Base-by-base conservation (phyloP, 2,113 vertebrate genomes). In the Notothenia coriiceps region DNA sequence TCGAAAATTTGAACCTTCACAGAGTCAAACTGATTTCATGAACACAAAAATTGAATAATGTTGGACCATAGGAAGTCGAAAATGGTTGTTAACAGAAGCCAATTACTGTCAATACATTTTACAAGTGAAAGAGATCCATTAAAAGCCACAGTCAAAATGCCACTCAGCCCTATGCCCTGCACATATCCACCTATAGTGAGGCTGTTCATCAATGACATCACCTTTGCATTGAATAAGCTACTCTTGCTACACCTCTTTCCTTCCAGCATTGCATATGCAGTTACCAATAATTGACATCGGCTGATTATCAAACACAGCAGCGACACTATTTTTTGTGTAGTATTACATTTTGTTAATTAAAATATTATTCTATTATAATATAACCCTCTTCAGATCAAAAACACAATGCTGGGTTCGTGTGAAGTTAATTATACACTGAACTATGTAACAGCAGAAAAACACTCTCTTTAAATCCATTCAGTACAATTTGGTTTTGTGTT, bases 1-100 rank as follows among this genome's bases (percentile, higher is more conserved):
- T 52, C 14, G 50, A 63, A 33, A 79, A 72, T 70, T 29, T 67
- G 50, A 84, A 51, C 25, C 67, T 18, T 18, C 40, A 14, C 14
- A 13, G 40, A 59, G 51, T 20, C 35, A 40, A 40, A 40, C 29
- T 0, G 29, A 29, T 29, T 29, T 29, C 3, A 29, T 3, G 29
- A 29, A 3, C 29, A 29, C 35, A 40, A 40, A 40, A 77, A 57
- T 54, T 9, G 11, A 72, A 10, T n/a, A 8, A 56, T 54, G 67
- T 20, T 12, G 14, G 47, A 66, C 18, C 22, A 80, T n/a, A 35
- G 29, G 29, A 80, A 20, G 52, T 44, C 6, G 29, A 5, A 12
- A 15, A 5, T 44, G 3, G 1, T 10, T 50, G 59, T 10, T 79
- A 13, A 70, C 61, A 74, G 47, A 43, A 17, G 33, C 15, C 50